Evolutionary conservation across 2,113 vertebrate species (phyloP).

Genomic region (Thamnophis sirtalis): DNA sequence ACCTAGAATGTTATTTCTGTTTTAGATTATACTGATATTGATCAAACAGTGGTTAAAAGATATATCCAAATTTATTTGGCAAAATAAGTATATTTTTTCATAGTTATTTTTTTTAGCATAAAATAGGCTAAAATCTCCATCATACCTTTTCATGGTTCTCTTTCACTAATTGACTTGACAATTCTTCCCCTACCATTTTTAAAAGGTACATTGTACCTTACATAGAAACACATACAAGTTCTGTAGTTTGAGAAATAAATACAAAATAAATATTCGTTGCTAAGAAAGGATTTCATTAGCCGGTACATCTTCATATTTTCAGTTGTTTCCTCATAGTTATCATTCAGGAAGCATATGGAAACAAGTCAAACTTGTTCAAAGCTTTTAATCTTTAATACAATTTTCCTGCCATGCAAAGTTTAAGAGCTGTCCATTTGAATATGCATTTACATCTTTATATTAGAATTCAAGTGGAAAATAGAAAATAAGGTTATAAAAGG

Average conservation of each 20-base stretch:
- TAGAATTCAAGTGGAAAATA: constrained; percentile 47
- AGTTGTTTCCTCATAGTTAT: constrained; percentile 56
- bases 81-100: not conserved
- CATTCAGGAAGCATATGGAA: constrained; percentile 50
- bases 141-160: not conserved
- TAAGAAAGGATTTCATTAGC: constrained; percentile 42
- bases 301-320: constrained; percentile 32
- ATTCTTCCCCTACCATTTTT: not conserved
- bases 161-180: not conserved
- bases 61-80: not conserved
- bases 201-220: not conserved
- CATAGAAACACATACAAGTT: not conserved
- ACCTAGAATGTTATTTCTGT: not conserved
- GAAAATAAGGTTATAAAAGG: constrained; percentile 41
- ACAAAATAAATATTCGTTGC: constrained; percentile 9
- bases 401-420: constrained; percentile 45
- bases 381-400: constrained; percentile 48
- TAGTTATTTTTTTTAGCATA: not conserved
- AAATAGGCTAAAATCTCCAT: not conserved
- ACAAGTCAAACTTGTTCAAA: constrained; percentile 52
- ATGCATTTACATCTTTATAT: constrained; percentile 42
- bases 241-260: not conserved
- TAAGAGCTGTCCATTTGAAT: constrained; percentile 42
- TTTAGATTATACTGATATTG: not conserved
- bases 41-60: not conserved